Evolutionary conservation across 2,113 vertebrate genomes (phyloP).

Genomic region (Spea multiplicata): DNA sequence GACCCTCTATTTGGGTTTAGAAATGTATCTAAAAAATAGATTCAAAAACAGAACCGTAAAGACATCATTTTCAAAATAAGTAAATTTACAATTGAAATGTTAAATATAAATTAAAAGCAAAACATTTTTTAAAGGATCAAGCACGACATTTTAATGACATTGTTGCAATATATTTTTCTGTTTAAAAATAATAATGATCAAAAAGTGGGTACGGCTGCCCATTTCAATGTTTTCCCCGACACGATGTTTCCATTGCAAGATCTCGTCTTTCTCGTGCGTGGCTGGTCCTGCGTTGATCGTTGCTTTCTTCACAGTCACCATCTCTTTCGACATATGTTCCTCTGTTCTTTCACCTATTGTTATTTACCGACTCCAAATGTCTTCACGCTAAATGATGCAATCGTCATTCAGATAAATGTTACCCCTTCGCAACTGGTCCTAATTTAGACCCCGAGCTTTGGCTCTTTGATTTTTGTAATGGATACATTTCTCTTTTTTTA

Average conservation of each 20-base stretch:
- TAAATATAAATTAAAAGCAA: too few relatives aligned
- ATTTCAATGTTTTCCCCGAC: neutral
- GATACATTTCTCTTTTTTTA: neutral
- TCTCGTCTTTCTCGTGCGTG: constrained; percentile 15
- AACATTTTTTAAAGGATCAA: too few relatives aligned
- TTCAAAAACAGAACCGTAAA: too few relatives aligned
- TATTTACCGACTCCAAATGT: constrained; percentile 15
- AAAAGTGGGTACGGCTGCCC: too few relatives aligned
- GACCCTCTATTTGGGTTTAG: too few relatives aligned
- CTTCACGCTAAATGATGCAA: constrained; percentile 20
- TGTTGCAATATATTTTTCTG: too few relatives aligned
- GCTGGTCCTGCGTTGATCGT: neutral
- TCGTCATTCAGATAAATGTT: neutral
- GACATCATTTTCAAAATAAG: too few relatives aligned
- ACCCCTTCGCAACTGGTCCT: constrained; percentile 17
- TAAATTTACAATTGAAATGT: too few relatives aligned
- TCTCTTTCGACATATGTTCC: neutral
- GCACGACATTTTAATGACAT: too few relatives aligned
- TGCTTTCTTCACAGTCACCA: too few relatives aligned
- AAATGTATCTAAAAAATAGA: too few relatives aligned
- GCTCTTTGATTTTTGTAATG: neutral
- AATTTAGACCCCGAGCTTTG: constrained; percentile 6
- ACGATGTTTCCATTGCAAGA: neutral
- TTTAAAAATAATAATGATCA: too few relatives aligned
- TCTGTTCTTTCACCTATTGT: constrained; percentile 9